Evolutionary conservation across 2,113 vertebrate species (phyloP), one percentile per base, ranked within the genome.

Genomic region (Elephas maximus): DNA sequence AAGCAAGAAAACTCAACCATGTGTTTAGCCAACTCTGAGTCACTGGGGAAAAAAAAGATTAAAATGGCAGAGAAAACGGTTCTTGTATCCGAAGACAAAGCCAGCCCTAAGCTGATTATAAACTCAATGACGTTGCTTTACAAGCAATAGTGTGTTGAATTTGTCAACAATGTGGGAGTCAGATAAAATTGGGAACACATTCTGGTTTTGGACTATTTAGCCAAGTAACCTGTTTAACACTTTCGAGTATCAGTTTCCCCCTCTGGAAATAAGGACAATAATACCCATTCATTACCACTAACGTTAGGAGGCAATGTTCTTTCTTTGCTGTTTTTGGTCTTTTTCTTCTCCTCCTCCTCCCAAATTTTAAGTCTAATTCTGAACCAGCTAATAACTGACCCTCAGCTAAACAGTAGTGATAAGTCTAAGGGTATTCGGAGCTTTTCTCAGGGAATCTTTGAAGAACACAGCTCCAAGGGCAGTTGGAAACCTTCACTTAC

Each of bases 1-100:
- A 88, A 83, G 86, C 62, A 87, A 73, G 18, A 91, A 74, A 57
- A 79, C 26, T 30, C 57, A 79, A 80, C 30, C n/a, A 41, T 62
- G 62, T 84, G 78, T 88, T 91, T 80, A 26, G 60, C 30, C 65
- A 77, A 62, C 73, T 60, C 41, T 71, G 88, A 93, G 65, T 92
- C 79, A 91, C 17, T 15, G 20, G 44, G n/a, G 33, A 44, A 2
- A 23, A 48, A n/a, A 51, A 41, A 33, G 76, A 90, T 37, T 71
- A 51, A 88, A 95, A 62, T 60, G 44, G 60, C 76, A n/a, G 53
- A 65, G 85, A 33, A 92, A 95, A 69, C 28, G 51, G 73, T 62
- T 71, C 71, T 48, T 89, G 48, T 79, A 28, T 74, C 48, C 85
- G 62, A 62, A 85, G 74, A 18, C 4, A 28, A 48, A 95, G 60